Conservation (phyloP, 2,888 invertebrate genomes). For the Conomelus anceps region DNA sequence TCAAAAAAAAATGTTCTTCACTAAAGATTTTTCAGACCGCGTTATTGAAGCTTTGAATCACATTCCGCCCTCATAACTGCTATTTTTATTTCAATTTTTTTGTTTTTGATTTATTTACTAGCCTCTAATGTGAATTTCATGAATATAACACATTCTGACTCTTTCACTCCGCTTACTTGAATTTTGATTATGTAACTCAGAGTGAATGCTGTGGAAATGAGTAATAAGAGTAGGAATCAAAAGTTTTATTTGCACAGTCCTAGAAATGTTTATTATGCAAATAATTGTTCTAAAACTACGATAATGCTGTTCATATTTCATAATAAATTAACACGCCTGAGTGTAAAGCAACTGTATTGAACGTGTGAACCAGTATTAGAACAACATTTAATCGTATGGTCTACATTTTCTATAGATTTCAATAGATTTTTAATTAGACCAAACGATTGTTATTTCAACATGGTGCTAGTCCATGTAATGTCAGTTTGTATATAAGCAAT, state of each 20-base stretch:
- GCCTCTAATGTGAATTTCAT: background rate
- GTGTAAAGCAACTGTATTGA: background rate
- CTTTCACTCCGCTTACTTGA: background rate
- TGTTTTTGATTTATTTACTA: background rate
- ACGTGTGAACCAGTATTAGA: background rate
- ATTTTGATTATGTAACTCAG: background rate
- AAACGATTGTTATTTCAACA: background rate
- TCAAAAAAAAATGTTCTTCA: background rate
- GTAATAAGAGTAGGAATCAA: background rate
- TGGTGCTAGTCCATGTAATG: background rate
- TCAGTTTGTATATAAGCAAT: background rate
- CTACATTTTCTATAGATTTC: background rate
- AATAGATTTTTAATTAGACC: background rate
- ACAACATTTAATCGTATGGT: background rate
- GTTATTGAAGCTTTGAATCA: background rate
- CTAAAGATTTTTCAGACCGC: too few species aligned
- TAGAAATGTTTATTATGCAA: background rate
- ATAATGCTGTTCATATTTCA: background rate
- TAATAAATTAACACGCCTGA: background rate
- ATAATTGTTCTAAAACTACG: background rate
- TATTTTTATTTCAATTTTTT: background rate
- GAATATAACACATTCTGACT: background rate
- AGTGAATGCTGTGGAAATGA: background rate
- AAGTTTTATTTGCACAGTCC: background rate
- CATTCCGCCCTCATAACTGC: background rate